Evolutionary conservation across 2,797 vertebrate genomes (phyloP).

Genomic region (Ctenochaetus hawaiiensis): DNA sequence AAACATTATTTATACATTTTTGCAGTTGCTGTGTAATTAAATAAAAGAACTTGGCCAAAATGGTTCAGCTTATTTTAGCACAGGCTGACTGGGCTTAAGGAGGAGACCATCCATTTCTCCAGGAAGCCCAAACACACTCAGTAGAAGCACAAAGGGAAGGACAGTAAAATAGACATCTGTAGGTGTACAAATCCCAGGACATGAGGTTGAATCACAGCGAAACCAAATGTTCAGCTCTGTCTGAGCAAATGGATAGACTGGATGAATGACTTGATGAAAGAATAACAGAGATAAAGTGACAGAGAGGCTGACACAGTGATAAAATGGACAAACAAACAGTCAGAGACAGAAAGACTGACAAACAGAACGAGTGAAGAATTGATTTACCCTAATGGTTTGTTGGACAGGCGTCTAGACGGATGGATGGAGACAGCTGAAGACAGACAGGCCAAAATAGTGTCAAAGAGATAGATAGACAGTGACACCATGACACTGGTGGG

Average conservation of each 20-base stretch:
- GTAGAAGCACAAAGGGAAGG: neutral
- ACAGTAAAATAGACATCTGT: slow-evolving; percentile 7
- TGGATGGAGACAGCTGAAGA: slow-evolving; percentile 66
- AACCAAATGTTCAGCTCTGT: slow-evolving; percentile 31
- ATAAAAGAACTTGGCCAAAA: slow-evolving; percentile 69
- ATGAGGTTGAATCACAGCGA: slow-evolving; percentile 24
- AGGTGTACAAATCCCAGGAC: slow-evolving; percentile 22
- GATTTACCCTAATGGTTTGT: slow-evolving; percentile 65
- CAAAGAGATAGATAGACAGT: slow-evolving; percentile 47
- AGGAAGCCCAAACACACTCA: slow-evolving; percentile 86
- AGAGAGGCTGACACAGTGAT: slow-evolving; percentile 64
- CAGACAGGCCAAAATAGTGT: slow-evolving; percentile 51
- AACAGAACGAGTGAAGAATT: slow-evolving; percentile 61
- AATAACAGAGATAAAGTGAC: slow-evolving; percentile 71
- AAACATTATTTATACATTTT: slow-evolving; percentile 89
- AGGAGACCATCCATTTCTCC: slow-evolving; percentile 84
- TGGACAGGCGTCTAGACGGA: slow-evolving; percentile 67
- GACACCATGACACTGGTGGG: slow-evolving; percentile 45
- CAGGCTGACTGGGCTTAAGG: slow-evolving; percentile 82
- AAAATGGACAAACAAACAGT: slow-evolving; percentile 72
- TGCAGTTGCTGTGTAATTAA: slow-evolving; percentile 75
- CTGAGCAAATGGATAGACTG: slow-evolving; percentile 38
- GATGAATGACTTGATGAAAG: slow-evolving; percentile 44
- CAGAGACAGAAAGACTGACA: slow-evolving; percentile 65
- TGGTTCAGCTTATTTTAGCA: slow-evolving; percentile 5